Percentiles rank a stretch among this genome's conserved stretches.
These are phyloP conservation scores for Helleia helle DNA, from an alignment of 2,888 invertebrate species.

Conservation along the genomic window DNA sequence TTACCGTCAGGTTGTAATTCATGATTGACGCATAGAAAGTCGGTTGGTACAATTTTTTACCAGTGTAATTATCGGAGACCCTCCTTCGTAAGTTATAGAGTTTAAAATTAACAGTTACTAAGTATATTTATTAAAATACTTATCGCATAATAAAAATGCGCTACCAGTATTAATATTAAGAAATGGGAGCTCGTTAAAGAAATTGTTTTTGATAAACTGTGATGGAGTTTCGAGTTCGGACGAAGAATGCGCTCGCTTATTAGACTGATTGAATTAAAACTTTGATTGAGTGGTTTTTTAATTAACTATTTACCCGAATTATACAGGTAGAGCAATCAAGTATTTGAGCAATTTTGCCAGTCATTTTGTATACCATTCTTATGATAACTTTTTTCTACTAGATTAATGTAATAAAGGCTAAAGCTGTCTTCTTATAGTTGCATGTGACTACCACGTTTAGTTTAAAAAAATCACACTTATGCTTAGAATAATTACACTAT, in stretches of 20 bases:
- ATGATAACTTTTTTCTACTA: too few species aligned
- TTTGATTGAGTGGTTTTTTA: constrained; percentile 19
- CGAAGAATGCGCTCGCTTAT: constrained; percentile 24
- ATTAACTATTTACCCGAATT: constrained; percentile 23
- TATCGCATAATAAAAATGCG: constrained; percentile 22
- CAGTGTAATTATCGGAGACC: constrained; percentile 10
- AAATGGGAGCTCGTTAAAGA: constrained; percentile 46
- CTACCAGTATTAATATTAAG: constrained; percentile 46
- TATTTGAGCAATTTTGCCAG: too few species aligned
- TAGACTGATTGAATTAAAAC: constrained; percentile 30
- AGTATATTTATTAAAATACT: constrained; percentile 6
- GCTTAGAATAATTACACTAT: too few species aligned
- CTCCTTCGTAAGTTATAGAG: constrained; percentile 25
- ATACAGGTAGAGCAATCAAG: constrained; percentile 13
- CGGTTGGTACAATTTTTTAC: constrained; percentile 15
- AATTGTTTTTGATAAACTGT: constrained; percentile 46
- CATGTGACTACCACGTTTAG: too few species aligned
- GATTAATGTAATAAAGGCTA: too few species aligned
- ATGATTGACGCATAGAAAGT: constrained; percentile 55
- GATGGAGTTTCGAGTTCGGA: constrained; percentile 30
- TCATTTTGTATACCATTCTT: too few species aligned
- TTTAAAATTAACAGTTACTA: constrained; percentile 21
- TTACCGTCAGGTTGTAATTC: constrained; percentile 40
- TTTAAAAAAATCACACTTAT: too few species aligned
- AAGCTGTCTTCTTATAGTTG: too few species aligned